phyloP scores from a whole-genome alignment of 2,888 invertebrate genomes.

The Cosmia pyralina region DNA sequence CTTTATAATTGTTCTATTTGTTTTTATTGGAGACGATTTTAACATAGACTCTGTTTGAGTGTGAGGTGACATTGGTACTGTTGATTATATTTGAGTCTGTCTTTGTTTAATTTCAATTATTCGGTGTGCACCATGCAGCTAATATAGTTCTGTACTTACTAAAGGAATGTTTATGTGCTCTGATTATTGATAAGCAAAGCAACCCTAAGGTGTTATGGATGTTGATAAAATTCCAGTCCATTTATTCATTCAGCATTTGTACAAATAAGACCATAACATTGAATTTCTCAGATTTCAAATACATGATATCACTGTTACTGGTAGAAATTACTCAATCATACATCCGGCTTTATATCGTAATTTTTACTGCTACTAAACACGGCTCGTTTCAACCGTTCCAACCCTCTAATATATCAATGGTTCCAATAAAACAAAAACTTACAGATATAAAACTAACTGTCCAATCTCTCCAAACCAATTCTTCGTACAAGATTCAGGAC shows the following conservation, averaged over 20 bases:
- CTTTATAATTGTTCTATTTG: slow-evolving; percentile 70
- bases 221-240: not conserved
- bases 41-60: slow-evolving; percentile 17
- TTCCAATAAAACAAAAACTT: slow-evolving; percentile 69
- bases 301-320: not conserved
- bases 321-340: not conserved
- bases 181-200: not conserved
- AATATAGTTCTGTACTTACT: not conserved
- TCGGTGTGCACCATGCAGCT: not conserved
- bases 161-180: slow-evolving; percentile 12
- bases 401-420: too few species aligned
- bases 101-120: slow-evolving; percentile 1
- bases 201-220: not conserved
- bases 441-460: slow-evolving; percentile 80
- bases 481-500: slow-evolving; percentile 88
- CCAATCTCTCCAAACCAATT: slow-evolving; percentile 88
- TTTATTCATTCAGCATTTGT: slow-evolving; percentile 17
- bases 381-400: not conserved
- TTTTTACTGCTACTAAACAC: not conserved
- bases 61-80: not conserved
- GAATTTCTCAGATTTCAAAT: slow-evolving; percentile 14
- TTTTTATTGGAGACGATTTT: slow-evolving; percentile 60
- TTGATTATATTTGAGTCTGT: not conserved
- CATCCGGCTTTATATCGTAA: not conserved
- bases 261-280: not conserved